Evolutionary conservation across 2,888 invertebrate species (phyloP).

Genomic region (Sicus ferrugineus): DNA sequence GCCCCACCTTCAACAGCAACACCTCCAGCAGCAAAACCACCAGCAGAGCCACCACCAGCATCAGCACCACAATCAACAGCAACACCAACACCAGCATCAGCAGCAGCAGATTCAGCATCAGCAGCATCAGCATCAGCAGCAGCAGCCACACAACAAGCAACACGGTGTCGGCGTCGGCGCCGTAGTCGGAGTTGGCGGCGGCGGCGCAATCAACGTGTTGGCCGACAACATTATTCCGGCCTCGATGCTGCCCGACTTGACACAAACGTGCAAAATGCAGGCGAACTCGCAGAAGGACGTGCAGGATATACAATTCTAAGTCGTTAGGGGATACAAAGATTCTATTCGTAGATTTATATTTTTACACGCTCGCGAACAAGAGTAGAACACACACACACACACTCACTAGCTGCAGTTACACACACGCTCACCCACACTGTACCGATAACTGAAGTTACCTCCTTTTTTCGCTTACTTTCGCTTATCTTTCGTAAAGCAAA

Average conservation of each 20-base stretch:
- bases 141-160: conserved; percentile 37
- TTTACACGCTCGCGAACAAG: too few species aligned
- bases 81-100: conserved; percentile 42
- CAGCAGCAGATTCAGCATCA: conserved; percentile 32
- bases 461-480: not conserved
- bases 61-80: conserved; percentile 34
- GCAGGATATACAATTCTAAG: conserved; percentile 81
- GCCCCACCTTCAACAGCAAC: conserved; percentile 42
- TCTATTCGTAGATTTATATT: conserved; percentile 14
- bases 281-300: conserved; percentile 87
- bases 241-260: conserved; percentile 57
- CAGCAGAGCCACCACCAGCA: conserved; percentile 16
- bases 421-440: not conserved
- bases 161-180: not conserved
- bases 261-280: conserved; percentile 73
- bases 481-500: conserved; percentile 17
- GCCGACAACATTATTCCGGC: conserved; percentile 60
- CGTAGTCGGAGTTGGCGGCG: conserved; percentile 11
- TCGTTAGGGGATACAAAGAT: too few species aligned
- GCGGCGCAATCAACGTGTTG: conserved; percentile 34
- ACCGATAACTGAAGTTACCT: not conserved
- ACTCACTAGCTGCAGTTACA: not conserved
- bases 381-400: not conserved
- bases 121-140: conserved; percentile 35
- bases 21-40: conserved; percentile 29